phyloP scores from a whole-genome alignment of 1,140 invertebrate genomes.

The Drosophila sp. region DNA sequence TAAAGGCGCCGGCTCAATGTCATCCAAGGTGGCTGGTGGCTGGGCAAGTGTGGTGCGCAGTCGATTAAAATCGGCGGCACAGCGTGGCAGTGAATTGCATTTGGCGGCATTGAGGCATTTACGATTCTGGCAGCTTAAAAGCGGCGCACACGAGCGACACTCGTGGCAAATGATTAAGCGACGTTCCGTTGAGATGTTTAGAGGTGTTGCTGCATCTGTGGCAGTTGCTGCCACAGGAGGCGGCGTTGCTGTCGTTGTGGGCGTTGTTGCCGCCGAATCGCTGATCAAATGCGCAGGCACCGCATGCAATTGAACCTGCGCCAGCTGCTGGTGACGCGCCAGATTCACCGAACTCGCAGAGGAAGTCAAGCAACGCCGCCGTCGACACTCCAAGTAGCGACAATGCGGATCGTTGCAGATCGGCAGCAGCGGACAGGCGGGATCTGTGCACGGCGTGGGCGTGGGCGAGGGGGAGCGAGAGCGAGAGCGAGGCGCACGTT shows the following conservation, averaged over 20 bases:
- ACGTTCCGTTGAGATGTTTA: constrained; percentile 41
- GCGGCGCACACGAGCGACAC: constrained; percentile 77
- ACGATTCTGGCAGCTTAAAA: constrained; percentile 80
- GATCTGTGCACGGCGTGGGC: constrained; percentile 82
- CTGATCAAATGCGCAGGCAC: constrained; percentile 70
- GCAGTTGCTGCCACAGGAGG: constrained; percentile 37
- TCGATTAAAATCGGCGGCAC: constrained; percentile 83
- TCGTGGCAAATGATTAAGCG: constrained; percentile 79
- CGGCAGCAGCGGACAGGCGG: constrained; percentile 79
- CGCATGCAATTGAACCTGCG: constrained; percentile 78
- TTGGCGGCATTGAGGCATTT: constrained; percentile 84
- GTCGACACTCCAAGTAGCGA: constrained; percentile 76
- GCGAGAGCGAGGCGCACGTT: constrained; percentile 74
- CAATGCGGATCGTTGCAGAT: constrained; percentile 84
- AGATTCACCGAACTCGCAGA: constrained; percentile 76
- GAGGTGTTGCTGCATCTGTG: constrained; percentile 5
- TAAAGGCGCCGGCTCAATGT: constrained; percentile 77
- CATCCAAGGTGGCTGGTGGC: constrained; percentile 75
- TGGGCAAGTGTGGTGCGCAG: constrained; percentile 79
- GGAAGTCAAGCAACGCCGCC: constrained; percentile 63
- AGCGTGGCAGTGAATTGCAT: constrained; percentile 85
- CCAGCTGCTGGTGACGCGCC: constrained; percentile 75
- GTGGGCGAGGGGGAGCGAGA: too few relatives aligned
- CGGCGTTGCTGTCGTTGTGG: constrained; percentile 73
- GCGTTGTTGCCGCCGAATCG: constrained; percentile 74